Conservation (phyloP, 2,797 vertebrate genomes). For the Danionella dracula region DNA sequence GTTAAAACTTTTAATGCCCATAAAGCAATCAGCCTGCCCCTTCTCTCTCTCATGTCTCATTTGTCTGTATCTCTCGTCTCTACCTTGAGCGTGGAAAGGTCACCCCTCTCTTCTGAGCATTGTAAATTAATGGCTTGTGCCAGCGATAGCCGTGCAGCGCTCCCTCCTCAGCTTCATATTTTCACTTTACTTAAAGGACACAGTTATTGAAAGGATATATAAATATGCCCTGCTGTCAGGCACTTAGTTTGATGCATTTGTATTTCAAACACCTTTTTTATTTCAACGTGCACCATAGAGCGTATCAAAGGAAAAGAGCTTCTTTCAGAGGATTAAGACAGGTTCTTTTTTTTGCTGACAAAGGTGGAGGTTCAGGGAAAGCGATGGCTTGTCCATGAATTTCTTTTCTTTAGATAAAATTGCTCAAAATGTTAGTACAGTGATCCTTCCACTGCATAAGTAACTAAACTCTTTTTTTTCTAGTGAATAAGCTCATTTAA, state of each 20-base stretch:
- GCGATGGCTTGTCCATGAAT: neutral
- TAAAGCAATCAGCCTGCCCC: neutral
- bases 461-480: no score
- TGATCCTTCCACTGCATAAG: no score
- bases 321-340: constrained; percentile 8
- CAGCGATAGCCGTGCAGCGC: constrained; percentile 54
- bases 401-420: no score
- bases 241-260: constrained; percentile 45
- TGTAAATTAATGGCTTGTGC: constrained; percentile 74
- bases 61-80: constrained; percentile 64
- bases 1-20: neutral
- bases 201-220: constrained; percentile 44
- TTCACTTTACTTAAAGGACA: constrained; percentile 56
- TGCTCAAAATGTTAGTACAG: no score
- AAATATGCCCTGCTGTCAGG: constrained; percentile 35
- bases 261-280: constrained; percentile 15
- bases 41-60: constrained; percentile 63
- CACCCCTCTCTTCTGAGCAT: constrained; percentile 63
- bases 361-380: constrained; percentile 7
- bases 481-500: no score
- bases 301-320: constrained; percentile 13
- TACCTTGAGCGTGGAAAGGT: constrained; percentile 70
- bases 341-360: constrained; percentile 3
- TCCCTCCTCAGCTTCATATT: constrained; percentile 57
- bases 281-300: no score